Percentiles rank a stretch among this genome's conserved stretches.
Conservation (phyloP, 2,888 invertebrate genomes). For the Orgyia antiqua region DNA sequence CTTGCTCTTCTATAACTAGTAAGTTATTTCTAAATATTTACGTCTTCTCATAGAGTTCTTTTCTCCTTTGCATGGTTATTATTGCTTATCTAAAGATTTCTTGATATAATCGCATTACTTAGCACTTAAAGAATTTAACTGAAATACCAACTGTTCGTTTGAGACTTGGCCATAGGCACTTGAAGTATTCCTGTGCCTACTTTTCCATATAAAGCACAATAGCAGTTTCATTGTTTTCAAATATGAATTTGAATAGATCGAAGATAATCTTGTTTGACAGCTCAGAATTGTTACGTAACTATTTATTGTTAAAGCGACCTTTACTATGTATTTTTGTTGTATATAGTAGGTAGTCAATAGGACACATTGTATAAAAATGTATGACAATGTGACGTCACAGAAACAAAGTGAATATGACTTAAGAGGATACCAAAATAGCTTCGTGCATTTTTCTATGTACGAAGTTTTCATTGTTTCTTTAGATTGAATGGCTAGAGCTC, state of each 20-base stretch:
- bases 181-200: conserved; percentile 40
- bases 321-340: conserved; percentile 2
- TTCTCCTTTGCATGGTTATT: no score
- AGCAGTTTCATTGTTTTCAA: conserved; percentile 49
- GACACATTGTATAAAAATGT: conserved; percentile 32
- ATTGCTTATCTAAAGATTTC: no score
- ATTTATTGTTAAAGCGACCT: conserved; percentile 22
- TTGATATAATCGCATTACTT: no score
- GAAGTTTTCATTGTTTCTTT: no score
- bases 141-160: conserved; percentile 41
- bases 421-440: no score
- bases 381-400: no score
- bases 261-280: conserved; percentile 54
- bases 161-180: conserved; percentile 43
- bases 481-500: no score
- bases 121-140: conserved; percentile 30
- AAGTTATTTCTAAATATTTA: no score
- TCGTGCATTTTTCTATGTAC: no score
- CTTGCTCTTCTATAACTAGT: no score
- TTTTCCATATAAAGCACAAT: conserved; percentile 53
- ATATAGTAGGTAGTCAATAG: background rate
- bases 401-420: no score
- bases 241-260: conserved; percentile 48
- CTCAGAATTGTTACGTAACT: conserved; percentile 20
- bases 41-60: no score